Evolutionary conservation across 2,113 vertebrate species (phyloP).

Genomic region (Neolamprologus caudopunctatus): DNA sequence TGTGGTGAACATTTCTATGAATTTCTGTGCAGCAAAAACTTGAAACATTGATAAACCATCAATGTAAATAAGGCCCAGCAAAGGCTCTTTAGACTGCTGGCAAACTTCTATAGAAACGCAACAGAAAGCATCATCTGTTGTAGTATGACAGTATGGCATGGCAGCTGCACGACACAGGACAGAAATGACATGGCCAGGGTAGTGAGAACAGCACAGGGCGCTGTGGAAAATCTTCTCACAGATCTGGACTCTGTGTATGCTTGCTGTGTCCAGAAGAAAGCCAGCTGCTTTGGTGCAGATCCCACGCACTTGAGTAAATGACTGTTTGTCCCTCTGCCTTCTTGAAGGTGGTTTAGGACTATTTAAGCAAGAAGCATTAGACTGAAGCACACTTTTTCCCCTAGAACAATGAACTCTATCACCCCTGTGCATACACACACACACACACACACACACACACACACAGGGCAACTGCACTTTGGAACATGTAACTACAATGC

Average conservation of each 20-base stretch:
- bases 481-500: neutral
- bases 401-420: neutral
- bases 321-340: neutral
- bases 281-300: neutral
- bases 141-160: neutral
- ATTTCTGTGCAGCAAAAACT: neutral
- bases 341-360: neutral
- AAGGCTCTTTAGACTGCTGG: neutral
- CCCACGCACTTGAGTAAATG: neutral
- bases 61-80: neutral
- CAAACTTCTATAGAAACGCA: neutral
- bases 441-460: neutral
- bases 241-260: neutral
- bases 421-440: accelerated
- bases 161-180: neutral
- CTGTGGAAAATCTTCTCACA: neutral
- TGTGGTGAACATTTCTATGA: neutral
- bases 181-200: neutral
- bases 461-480: neutral
- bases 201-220: neutral
- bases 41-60: neutral
- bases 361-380: neutral
- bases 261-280: neutral
- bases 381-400: neutral
- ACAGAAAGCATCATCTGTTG: neutral